Base-by-base conservation (phyloP, 2,113 vertebrate genomes). In the Microcebus lehilahytsara region DNA sequence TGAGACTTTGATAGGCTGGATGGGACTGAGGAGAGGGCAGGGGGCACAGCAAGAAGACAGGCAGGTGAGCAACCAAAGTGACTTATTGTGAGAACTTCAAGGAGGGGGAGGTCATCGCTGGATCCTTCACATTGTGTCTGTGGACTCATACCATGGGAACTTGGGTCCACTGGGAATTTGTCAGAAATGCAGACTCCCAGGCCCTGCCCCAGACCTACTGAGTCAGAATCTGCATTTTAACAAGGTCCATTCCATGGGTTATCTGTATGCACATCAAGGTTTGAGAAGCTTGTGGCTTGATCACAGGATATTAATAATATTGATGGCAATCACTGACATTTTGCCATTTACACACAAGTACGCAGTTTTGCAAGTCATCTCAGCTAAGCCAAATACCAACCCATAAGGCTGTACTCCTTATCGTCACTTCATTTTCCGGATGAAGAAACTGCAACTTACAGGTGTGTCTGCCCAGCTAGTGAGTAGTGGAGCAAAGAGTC, bases 241-340 rank as follows among this genome's bases (percentile, higher is more conserved):
- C 16, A 19, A 62, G 32, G 2, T 14, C 6, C 49, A 2, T 5
- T 14, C 6, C 49, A 2, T 5, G 2, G 37, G 8, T 17, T 23
- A 66, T 83, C 6, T 62, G 46, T 13, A 25, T 16, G 19, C 37
- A 42, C 9, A 6, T n/a, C 22, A 56, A 32, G 84, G 14, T 40
- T 58, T n/a, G 49, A 77, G 60, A 75, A 51, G 42, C 85, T 60
- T 42, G 62, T 71, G 20, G 22, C 16, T 71, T 49, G 69, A 42
- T 19, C 60, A 32, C 88, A 53, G n/a, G 10, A 6, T 84, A 49
- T 49, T 49, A 23, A 5, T 60, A 75, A 23, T 62, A 23, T 13
- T 6, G 60, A 42, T 0, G n/a, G 10, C 19, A 66, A 4, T 9
- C 74, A 7, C 27, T 77, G 66, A 30, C 17, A 9, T 37, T 67